These are phyloP conservation scores for Camponotus vicinus DNA, from an alignment of 1,140 invertebrate species.

Conservation along the genomic window DNA sequence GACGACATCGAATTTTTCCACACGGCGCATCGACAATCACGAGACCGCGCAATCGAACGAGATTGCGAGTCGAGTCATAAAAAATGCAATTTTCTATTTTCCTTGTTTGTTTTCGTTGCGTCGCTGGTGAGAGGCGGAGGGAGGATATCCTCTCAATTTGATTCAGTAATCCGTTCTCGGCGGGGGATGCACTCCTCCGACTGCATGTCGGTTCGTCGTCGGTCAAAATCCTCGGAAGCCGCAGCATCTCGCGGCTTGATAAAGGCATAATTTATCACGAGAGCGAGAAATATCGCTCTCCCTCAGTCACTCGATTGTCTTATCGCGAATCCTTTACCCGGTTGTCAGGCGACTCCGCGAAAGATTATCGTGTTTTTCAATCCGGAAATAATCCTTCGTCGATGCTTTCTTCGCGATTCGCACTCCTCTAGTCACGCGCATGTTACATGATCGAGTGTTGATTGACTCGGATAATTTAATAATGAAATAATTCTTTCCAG, in stretches of 20 bases:
- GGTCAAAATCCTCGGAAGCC: conserved; percentile 1
- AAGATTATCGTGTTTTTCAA: conserved; percentile 35
- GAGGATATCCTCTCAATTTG: conserved; percentile 2
- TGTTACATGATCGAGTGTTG: not conserved
- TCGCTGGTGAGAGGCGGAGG: not conserved
- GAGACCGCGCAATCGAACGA: not conserved
- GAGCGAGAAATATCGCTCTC: conserved; percentile 32
- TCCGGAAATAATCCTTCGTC: conserved; percentile 26
- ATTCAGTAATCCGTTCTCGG: conserved; percentile 45
- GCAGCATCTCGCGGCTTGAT: conserved; percentile 13
- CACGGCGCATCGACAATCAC: conserved; percentile 34
- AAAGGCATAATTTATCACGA: conserved; percentile 56
- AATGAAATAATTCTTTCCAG: not conserved
- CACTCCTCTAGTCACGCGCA: not conserved
- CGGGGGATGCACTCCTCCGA: not conserved
- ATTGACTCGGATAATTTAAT: not conserved
- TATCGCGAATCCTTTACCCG: conserved; percentile 35
- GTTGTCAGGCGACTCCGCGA: conserved; percentile 10
- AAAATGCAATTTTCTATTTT: conserved; percentile 58
- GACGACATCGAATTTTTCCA: conserved; percentile 41
- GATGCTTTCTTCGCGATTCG: not conserved
- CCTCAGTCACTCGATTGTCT: conserved; percentile 52
- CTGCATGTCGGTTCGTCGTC: not conserved
- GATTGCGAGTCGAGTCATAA: conserved; percentile 45
- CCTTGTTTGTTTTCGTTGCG: conserved; percentile 29